Evolutionary conservation across 2,888 invertebrate genomes (phyloP).

Genomic region (Cinara cedri): DNA sequence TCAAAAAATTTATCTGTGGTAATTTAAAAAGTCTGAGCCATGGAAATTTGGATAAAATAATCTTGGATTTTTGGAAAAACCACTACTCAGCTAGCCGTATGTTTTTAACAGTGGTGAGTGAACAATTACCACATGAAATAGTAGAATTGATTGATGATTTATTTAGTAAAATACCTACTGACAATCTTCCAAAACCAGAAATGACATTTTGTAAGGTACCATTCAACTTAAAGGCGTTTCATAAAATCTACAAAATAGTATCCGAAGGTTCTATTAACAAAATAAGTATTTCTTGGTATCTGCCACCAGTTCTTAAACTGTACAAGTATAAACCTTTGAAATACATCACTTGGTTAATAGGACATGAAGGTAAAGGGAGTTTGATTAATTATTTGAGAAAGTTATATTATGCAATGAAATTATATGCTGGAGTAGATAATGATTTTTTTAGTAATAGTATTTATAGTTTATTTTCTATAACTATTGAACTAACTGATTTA

Average conservation of each 20-base stretch:
- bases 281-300: conserved; percentile 71
- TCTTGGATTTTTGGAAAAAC: conserved; percentile 76
- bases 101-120: conserved; percentile 74
- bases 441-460: conserved; percentile 77
- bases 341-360: conserved; percentile 79
- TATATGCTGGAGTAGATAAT: conserved; percentile 75
- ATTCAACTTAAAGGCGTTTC: conserved; percentile 70
- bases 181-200: conserved; percentile 69
- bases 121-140: conserved; percentile 70
- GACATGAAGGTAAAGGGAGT: conserved; percentile 86
- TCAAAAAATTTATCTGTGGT: conserved; percentile 80
- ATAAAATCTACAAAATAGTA: conserved; percentile 75
- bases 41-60: conserved; percentile 71
- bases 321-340: conserved; percentile 80
- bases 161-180: conserved; percentile 75
- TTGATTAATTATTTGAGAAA: conserved; percentile 78
- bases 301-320: conserved; percentile 69
- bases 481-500: conserved; percentile 74
- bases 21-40: conserved; percentile 77
- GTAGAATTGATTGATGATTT: conserved; percentile 71
- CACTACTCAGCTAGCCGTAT: conserved; percentile 88
- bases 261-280: conserved; percentile 75
- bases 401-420: conserved; percentile 78
- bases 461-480: conserved; percentile 70
- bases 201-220: conserved; percentile 69